Percentiles rank a stretch among this genome's conserved stretches.
Conservation (phyloP, 1,140 invertebrate genomes). For the Condylostylus longicornis region DNA sequence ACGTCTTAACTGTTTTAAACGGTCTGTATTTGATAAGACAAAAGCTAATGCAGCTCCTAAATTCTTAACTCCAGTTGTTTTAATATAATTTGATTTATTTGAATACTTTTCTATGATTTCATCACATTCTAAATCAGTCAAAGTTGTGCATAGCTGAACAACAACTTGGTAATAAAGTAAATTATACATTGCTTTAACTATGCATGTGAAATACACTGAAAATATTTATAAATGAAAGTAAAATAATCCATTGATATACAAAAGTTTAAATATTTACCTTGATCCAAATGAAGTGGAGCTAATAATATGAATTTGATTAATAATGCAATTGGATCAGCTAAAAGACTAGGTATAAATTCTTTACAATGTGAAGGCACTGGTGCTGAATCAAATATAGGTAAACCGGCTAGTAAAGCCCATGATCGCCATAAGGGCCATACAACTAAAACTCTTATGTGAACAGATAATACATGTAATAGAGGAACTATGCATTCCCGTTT, state of each 20-base stretch:
- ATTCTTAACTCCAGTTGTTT: no score
- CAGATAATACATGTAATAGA: conserved; percentile 70
- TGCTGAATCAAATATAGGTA: conserved; percentile 22
- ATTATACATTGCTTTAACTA: conserved; percentile 77
- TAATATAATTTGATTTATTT: background rate
- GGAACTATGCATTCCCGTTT: conserved; percentile 84
- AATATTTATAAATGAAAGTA: conserved; percentile 15
- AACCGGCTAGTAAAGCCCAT: conserved; percentile 46
- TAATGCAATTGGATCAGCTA: conserved; percentile 68
- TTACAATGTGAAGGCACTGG: conserved; percentile 25
- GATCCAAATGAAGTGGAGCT: conserved; percentile 69
- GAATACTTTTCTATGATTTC: conserved; percentile 21
- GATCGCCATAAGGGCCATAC: conserved; percentile 49
- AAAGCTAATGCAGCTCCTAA: conserved; percentile 27
- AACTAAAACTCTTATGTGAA: conserved; percentile 60
- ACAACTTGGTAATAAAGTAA: conserved; percentile 78
- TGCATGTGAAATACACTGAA: conserved; percentile 72
- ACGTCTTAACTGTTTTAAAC: conserved; percentile 23
- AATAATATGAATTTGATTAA: conserved; percentile 75
- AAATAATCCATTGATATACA: conserved; percentile 1
- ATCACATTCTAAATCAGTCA: conserved; percentile 38
- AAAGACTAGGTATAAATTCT: conserved; percentile 36
- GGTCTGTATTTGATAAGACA: conserved; percentile 23
- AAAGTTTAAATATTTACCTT: conserved; percentile 42
- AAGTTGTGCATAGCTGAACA: conserved; percentile 40